A percentile compares a stretch with the other conserved stretches of the same genome.
These are phyloP conservation scores for Entomobrya multifasciata DNA, from an alignment of 2,888 invertebrate genomes.

Conservation along the genomic window DNA sequence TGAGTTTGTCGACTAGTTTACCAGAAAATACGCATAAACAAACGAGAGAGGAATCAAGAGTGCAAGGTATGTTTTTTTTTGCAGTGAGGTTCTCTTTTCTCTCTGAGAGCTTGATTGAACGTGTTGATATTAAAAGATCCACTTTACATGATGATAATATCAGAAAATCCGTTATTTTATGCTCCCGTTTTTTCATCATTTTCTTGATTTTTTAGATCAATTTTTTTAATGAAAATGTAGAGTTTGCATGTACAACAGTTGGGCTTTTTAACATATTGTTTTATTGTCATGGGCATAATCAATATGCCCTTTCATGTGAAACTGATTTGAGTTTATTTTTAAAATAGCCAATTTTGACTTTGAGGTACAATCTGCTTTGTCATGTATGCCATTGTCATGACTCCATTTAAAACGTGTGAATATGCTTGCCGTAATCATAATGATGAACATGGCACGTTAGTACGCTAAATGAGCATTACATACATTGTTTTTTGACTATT, in stretches of 20 bases:
- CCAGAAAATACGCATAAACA: neutral
- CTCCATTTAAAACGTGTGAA: neutral
- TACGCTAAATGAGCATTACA: too few relatives aligned
- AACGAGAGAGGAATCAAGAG: slow-evolving; percentile 18
- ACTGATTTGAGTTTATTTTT: too few relatives aligned
- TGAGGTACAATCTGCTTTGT: too few relatives aligned
- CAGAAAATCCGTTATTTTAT: slow-evolving; percentile 61
- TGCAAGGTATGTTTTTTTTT: neutral
- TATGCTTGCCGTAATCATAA: neutral
- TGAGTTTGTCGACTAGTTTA: neutral
- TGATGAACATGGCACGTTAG: slow-evolving; percentile 9
- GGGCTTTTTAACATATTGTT: neutral
- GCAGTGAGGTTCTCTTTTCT: neutral
- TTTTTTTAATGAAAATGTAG: neutral
- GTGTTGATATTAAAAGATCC: slow-evolving; percentile 65
- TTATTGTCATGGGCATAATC: too few relatives aligned
- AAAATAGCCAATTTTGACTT: too few relatives aligned
- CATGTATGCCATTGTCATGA: neutral
- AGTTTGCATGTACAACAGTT: neutral
- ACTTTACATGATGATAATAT: slow-evolving; percentile 64
- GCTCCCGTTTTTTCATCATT: slow-evolving; percentile 59
- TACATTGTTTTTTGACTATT: too few relatives aligned
- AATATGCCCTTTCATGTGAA: too few relatives aligned
- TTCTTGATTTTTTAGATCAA: neutral
- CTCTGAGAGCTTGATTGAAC: slow-evolving; percentile 54